Percentiles rank a stretch among this genome's conserved stretches.
Evolutionary conservation across 2,113 vertebrate species (phyloP).

Genomic region (Alaudala cheleensis): DNA sequence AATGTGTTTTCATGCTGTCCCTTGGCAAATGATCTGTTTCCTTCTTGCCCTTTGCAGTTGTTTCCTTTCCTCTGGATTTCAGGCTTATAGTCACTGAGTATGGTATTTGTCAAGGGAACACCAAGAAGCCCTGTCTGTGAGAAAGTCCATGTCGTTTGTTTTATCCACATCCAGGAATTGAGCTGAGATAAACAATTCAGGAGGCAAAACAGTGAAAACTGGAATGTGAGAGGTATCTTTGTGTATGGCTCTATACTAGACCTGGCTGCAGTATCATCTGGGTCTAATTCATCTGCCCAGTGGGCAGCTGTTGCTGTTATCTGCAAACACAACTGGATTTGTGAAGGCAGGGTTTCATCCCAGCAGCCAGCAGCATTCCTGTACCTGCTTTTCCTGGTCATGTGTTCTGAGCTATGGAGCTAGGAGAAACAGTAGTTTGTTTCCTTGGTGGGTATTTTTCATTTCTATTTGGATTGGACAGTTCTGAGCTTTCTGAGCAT

Average conservation of each 20-base stretch:
- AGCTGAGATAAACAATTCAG: slow-evolving; percentile 54
- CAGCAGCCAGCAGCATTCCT: not conserved
- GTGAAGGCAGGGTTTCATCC: not conserved
- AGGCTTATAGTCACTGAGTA: slow-evolving; percentile 29
- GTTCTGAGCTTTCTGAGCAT: not conserved
- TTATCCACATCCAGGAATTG: slow-evolving; percentile 67
- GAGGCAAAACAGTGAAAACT: slow-evolving; percentile 54
- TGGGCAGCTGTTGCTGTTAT: not conserved
- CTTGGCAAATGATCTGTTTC: slow-evolving; percentile 57
- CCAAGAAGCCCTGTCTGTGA: slow-evolving; percentile 42
- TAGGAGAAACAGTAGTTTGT: not conserved
- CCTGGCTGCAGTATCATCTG: not conserved
- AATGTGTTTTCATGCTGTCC: slow-evolving; percentile 55
- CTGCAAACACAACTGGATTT: not conserved
- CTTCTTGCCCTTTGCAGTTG: slow-evolving; percentile 57
- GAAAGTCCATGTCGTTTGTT: slow-evolving; percentile 59
- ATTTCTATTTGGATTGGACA: not conserved
- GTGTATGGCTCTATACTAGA: not conserved
- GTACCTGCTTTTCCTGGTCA: not conserved
- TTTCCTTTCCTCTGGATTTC: slow-evolving; percentile 53
- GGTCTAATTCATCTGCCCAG: not conserved
- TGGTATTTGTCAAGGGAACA: slow-evolving; percentile 56
- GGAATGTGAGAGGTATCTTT: slow-evolving; percentile 51
- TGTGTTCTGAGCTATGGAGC: not conserved
- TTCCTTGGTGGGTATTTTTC: not conserved